Evolutionary conservation across 2,113 vertebrate species (phyloP).

Genomic region (Ceyx cyanopectus): DNA sequence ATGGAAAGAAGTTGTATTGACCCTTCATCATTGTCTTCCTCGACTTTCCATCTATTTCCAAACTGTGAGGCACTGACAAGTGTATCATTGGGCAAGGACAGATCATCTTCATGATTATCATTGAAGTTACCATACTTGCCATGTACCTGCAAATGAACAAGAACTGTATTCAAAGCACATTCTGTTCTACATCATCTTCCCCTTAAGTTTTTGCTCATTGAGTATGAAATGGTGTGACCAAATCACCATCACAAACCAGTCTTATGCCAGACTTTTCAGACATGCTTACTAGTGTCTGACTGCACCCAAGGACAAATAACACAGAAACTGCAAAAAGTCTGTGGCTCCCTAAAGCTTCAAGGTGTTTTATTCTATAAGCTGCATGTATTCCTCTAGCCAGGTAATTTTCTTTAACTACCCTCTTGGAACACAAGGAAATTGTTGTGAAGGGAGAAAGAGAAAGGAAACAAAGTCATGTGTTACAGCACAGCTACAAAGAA

Average conservation of each 20-base stretch:
- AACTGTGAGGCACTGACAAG: slow-evolving; percentile 49
- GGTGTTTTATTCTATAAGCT: background rate
- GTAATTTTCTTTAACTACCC: background rate
- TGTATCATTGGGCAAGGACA: slow-evolving; percentile 50
- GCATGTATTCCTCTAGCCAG: background rate
- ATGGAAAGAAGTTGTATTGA: slow-evolving; percentile 4
- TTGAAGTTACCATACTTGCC: slow-evolving; percentile 79
- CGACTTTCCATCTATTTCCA: slow-evolving; percentile 77
- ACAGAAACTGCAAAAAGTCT: background rate
- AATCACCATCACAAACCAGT: background rate
- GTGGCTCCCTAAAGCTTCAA: background rate
- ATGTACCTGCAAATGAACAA: slow-evolving; percentile 54
- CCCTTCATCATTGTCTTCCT: slow-evolving; percentile 57
- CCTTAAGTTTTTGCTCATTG: background rate
- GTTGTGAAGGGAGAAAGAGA: background rate
- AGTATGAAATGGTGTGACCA: background rate
- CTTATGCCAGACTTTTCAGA: background rate
- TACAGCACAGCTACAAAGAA: background rate
- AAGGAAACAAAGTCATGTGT: background rate
- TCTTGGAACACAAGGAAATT: background rate
- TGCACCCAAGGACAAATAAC: background rate
- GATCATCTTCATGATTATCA: slow-evolving; percentile 33
- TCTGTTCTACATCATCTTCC: background rate
- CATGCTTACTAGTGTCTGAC: background rate
- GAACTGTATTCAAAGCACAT: background rate